Evolutionary conservation across 2,113 vertebrate genomes (phyloP).

Genomic region (Donacobius atricapilla): DNA sequence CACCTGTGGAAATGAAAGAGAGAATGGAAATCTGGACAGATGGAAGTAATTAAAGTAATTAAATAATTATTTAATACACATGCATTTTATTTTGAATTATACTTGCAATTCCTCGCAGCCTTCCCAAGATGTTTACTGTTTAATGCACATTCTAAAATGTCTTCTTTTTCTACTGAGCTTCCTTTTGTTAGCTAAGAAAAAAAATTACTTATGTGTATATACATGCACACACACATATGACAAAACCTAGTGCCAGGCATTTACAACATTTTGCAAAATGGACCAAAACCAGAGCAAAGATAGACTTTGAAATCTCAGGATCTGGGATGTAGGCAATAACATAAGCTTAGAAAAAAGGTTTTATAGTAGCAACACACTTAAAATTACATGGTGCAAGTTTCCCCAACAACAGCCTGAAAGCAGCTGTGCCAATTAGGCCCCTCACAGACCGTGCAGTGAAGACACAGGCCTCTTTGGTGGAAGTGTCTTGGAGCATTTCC

Average conservation of each 20-base stretch:
- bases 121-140: not conserved
- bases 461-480: not conserved
- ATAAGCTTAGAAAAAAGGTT: not conserved
- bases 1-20: not conserved
- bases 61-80: not conserved
- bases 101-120: not conserved
- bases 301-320: not conserved
- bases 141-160: not conserved
- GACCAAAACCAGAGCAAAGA: not conserved
- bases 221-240: not conserved
- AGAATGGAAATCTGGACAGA: not conserved
- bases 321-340: not conserved
- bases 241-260: not conserved
- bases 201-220: rapidly evolving
- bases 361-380: not conserved
- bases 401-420: constrained; percentile 37
- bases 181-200: not conserved
- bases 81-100: not conserved
- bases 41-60: not conserved
- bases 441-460: not conserved
- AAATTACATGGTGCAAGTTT: not conserved
- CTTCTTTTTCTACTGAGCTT: not conserved
- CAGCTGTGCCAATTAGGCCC: constrained; percentile 32
- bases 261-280: not conserved
- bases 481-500: constrained; percentile 30